Conservation (phyloP, 37 sponge, comb jelly and placozoan genomes). For the Beroe forskalii region DNA sequence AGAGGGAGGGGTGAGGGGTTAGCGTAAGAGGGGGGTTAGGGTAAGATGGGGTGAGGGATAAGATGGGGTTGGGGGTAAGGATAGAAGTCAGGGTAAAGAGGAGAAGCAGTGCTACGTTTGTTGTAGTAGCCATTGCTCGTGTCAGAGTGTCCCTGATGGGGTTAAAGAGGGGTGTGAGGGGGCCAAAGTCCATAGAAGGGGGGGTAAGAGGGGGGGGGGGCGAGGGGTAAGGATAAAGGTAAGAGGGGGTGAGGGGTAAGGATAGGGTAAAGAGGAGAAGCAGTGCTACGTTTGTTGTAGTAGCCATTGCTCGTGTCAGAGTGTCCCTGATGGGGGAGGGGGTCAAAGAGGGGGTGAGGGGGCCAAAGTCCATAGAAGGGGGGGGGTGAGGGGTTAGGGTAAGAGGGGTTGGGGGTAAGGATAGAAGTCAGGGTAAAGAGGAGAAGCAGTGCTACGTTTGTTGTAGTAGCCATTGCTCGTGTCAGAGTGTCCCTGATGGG, state of each 20-base stretch:
- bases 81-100: slow-evolving; percentile 83
- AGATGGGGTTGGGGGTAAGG: slow-evolving; percentile 86
- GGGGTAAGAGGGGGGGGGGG: not conserved
- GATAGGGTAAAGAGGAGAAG: not conserved
- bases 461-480: not conserved
- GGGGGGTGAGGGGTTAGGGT: too few species aligned
- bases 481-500: not conserved
- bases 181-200: not conserved
- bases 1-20: not conserved
- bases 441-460: slow-evolving; percentile 73
- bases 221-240: not conserved
- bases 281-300: not conserved
- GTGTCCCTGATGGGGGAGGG: not conserved
- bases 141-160: slow-evolving; percentile 33
- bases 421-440: slow-evolving; percentile 81
- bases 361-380: not conserved
- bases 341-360: not conserved
- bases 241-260: not conserved
- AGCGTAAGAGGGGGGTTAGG: not conserved
- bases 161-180: too few species aligned
- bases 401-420: too few species aligned
- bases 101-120: slow-evolving; percentile 85
- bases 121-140: slow-evolving; percentile 54
- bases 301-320: not conserved
- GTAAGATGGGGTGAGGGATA: too few species aligned